Percentiles rank a stretch among this genome's conserved stretches.
Conservation (phyloP, 2,888 invertebrate species). For the Diarsia brunnea region DNA sequence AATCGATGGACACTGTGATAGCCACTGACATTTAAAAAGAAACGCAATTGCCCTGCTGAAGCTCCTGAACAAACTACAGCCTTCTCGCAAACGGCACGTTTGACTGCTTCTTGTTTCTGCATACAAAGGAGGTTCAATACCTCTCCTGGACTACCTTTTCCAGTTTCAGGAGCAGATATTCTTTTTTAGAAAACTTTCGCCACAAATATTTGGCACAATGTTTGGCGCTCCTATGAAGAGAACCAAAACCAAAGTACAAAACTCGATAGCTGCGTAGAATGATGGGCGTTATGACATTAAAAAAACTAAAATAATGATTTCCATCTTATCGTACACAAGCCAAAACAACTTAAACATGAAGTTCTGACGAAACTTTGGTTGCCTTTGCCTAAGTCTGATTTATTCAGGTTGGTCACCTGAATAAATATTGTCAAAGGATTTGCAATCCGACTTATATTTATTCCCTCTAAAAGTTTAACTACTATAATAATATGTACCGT, state of each 20-base stretch:
- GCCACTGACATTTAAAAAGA: too few species aligned
- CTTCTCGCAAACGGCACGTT: constrained; percentile 6
- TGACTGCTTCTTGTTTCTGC: constrained; percentile 5
- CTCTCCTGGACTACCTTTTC: too few species aligned
- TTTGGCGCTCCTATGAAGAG: background rate
- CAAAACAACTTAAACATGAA: too few species aligned
- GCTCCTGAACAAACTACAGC: background rate
- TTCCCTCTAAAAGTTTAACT: background rate
- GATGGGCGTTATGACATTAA: background rate
- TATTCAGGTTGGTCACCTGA: background rate
- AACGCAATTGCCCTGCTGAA: too few species aligned
- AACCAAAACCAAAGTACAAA: too few species aligned
- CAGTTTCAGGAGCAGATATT: background rate
- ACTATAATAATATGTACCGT: background rate
- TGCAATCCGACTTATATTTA: background rate
- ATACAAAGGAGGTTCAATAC: background rate
- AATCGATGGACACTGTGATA: too few species aligned
- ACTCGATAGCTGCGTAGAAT: background rate
- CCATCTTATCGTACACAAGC: background rate
- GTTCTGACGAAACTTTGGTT: background rate
- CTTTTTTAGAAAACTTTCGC: background rate
- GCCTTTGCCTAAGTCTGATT: background rate
- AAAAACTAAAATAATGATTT: background rate
- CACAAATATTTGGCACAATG: background rate
- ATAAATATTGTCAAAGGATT: background rate